phyloP scores from a whole-genome alignment of 2,113 vertebrate species.

The Osmerus mordax region DNA sequence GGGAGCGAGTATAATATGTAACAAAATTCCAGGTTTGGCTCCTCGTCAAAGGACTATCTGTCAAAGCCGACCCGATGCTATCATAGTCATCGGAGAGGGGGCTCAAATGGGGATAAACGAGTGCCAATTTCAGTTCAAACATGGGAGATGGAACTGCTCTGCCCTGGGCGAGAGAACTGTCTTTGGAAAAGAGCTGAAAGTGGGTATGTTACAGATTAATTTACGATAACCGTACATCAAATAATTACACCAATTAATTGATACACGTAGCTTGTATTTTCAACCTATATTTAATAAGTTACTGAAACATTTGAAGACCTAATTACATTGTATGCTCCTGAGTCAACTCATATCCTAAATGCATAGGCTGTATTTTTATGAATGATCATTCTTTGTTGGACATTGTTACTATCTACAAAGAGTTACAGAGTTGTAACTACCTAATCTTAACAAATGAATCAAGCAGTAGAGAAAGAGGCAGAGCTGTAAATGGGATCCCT shows the following conservation, averaged over 20 bases:
- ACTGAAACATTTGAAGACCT: neutral
- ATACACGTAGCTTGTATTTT: neutral
- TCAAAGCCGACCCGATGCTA: constrained; percentile 95
- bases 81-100: constrained; percentile 97
- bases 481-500: too few relatives aligned
- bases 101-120: constrained; percentile 97
- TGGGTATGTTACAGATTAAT: constrained; percentile 82
- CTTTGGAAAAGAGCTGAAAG: constrained; percentile 97
- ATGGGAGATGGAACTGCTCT: constrained; percentile 97
- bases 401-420: too few relatives aligned
- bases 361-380: too few relatives aligned
- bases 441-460: too few relatives aligned
- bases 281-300: neutral
- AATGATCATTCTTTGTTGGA: too few relatives aligned
- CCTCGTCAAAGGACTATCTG: constrained; percentile 97
- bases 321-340: too few relatives aligned
- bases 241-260: neutral
- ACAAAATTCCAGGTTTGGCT: constrained; percentile 95
- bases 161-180: constrained; percentile 93
- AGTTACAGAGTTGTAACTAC: too few relatives aligned
- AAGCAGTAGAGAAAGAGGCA: too few relatives aligned
- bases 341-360: too few relatives aligned
- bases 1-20: constrained; percentile 97
- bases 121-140: constrained; percentile 95
- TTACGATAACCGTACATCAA: constrained; percentile 4